Conservation (phyloP, 2,888 invertebrate species). For the Drosophila affinis region DNA sequence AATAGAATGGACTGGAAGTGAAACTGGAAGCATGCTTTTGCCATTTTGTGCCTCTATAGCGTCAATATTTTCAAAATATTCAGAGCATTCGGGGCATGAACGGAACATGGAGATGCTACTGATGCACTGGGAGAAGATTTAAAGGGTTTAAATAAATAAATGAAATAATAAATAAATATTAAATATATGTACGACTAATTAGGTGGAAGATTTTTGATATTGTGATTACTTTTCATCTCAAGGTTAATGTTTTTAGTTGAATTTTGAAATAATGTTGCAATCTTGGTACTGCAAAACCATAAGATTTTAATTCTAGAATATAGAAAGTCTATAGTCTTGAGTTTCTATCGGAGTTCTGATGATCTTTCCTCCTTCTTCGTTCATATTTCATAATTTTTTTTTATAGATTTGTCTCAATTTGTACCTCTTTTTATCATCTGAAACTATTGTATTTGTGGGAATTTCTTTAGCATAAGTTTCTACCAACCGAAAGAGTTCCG, state of each 20-base stretch:
- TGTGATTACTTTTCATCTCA: background rate
- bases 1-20: conserved; percentile 7
- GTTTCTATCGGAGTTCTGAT: background rate
- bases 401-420: background rate
- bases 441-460: background rate
- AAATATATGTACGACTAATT: background rate
- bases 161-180: background rate
- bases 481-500: too few species aligned
- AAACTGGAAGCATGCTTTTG: conserved; percentile 36
- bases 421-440: background rate
- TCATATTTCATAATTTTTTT: background rate
- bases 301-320: background rate
- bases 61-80: conserved; percentile 46
- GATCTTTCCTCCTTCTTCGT: rapidly evolving
- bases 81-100: conserved; percentile 17
- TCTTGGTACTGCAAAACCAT: background rate
- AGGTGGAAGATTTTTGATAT: background rate
- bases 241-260: background rate
- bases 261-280: background rate
- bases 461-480: background rate
- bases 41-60: conserved; percentile 45
- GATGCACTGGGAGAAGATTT: conserved; percentile 15
- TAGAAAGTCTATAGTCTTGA: background rate
- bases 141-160: background rate
- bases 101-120: conserved; percentile 15